Percentiles rank a stretch among this genome's conserved stretches.
phyloP scores from a whole-genome alignment of 2,888 invertebrate genomes.

The Lordiphosa andalusiaca region DNA sequence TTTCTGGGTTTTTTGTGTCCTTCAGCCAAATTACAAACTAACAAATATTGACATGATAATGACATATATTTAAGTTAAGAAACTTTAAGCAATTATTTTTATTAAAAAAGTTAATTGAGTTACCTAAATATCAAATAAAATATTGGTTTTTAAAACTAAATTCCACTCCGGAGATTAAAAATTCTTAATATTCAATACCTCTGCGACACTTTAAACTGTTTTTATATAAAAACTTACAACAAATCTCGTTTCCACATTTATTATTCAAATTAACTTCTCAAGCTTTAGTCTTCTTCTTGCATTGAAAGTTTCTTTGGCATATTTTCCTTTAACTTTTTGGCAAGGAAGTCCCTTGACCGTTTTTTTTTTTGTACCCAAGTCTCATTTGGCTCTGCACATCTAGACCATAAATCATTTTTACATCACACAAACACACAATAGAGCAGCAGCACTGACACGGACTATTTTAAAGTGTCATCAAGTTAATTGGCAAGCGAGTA shows the following conservation, averaged over 20 bases:
- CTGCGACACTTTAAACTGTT: too few species aligned
- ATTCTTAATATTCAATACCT: too few species aligned
- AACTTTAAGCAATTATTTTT: too few species aligned
- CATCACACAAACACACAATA: constrained; percentile 16
- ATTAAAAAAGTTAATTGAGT: too few species aligned
- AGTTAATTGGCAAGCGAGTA: constrained; percentile 43
- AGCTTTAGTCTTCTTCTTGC: background rate
- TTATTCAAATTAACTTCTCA: constrained; percentile 4
- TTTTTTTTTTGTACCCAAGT: constrained; percentile 1
- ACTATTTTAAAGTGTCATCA: constrained; percentile 54
- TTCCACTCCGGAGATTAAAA: too few species aligned
- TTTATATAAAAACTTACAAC: too few species aligned
- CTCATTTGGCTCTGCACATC: constrained; percentile 30
- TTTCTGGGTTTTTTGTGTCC: too few species aligned
- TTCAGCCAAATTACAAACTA: too few species aligned
- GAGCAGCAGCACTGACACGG: background rate
- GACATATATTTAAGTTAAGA: too few species aligned
- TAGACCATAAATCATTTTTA: constrained; percentile 39
- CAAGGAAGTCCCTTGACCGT: constrained; percentile 22
- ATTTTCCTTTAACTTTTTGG: constrained; percentile 35
- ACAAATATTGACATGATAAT: too few species aligned
- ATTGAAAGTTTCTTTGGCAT: constrained; percentile 18
- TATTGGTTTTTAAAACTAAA: too few species aligned
- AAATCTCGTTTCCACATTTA: background rate
- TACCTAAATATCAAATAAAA: too few species aligned